These are phyloP conservation scores for Bombyx mori DNA, from an alignment of 1,140 invertebrate genomes.

Conservation along the genomic window ASM3026992v2 NC_085112.1:16030001-16030500, in stretches of 20 bases:
- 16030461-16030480: conserved; percentile 37
- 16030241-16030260: conserved; percentile 18
- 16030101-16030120: conserved; percentile 24
- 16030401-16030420: conserved; percentile 4
- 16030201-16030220: conserved; percentile 22
- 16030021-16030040: conserved; percentile 20
- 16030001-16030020: conserved; percentile 11
- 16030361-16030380: conserved; percentile 16
- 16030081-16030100: conserved; percentile 22
- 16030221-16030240: conserved; percentile 9
- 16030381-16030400: conserved; percentile 9
- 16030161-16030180: conserved; percentile 28
- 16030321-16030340: conserved; percentile 14
- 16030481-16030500: conserved; percentile 32
- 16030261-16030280: conserved; percentile 9
- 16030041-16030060: neutral
- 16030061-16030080: conserved; percentile 16
- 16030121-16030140: conserved; percentile 21
- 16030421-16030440: conserved; percentile 12
- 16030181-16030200: conserved; percentile 23
- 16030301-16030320: neutral
- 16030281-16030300: too few species aligned
- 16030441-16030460: conserved; percentile 13
- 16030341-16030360: conserved; percentile 10
- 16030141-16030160: conserved; percentile 21